phyloP scores from a whole-genome alignment of 2,797 vertebrate genomes.

The Ispidina lecontei region DNA sequence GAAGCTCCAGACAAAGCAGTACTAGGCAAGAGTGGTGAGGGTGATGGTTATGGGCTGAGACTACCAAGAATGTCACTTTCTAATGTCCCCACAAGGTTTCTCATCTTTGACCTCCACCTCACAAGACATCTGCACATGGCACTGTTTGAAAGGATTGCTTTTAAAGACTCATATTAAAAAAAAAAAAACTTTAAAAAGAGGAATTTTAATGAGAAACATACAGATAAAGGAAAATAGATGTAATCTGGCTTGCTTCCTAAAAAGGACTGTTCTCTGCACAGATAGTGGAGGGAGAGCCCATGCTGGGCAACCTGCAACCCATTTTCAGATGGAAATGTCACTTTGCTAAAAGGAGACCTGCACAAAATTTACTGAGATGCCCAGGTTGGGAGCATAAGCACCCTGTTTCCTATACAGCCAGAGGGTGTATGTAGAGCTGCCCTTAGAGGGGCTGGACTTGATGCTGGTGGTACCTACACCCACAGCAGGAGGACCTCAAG shows the following conservation, averaged over 20 bases:
- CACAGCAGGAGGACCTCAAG: not conserved
- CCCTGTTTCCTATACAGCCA: not conserved
- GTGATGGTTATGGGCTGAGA: not conserved
- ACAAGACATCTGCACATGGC: not conserved
- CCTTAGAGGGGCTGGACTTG: not conserved
- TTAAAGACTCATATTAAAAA: not conserved
- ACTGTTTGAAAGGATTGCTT: not conserved
- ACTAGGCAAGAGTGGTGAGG: accelerated
- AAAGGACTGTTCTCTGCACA: not conserved
- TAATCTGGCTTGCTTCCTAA: not conserved
- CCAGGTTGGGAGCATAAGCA: not conserved
- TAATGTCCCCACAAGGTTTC: not conserved
- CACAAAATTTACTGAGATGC: not conserved
- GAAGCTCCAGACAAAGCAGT: not conserved
- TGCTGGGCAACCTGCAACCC: not conserved
- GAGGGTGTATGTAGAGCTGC: not conserved
- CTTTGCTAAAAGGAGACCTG: not conserved
- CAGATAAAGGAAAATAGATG: not conserved
- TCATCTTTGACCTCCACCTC: not conserved
- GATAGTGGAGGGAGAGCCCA: not conserved
- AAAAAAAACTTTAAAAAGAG: not conserved
- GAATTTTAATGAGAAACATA: not conserved
- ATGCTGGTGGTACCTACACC: not conserved
- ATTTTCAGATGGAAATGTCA: not conserved
- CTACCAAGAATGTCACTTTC: not conserved